Evolutionary conservation across 2,888 invertebrate species (phyloP).

Genomic region (Seira musarum): DNA sequence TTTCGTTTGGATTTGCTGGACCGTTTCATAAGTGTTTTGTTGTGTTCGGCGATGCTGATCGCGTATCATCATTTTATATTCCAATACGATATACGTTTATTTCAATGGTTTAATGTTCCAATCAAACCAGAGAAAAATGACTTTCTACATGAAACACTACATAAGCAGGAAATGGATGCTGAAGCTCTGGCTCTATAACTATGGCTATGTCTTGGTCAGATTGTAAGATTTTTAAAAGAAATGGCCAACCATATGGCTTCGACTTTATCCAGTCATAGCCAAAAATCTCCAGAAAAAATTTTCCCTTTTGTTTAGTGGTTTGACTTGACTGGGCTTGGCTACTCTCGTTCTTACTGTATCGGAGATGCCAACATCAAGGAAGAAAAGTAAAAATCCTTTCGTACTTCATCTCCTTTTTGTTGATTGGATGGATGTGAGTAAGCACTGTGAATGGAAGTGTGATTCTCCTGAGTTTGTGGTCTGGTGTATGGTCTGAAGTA

Average conservation of each 20-base stretch:
- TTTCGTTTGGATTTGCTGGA: too few species aligned
- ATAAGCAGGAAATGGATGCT: background rate
- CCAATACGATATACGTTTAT: background rate
- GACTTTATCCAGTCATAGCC: slow-evolving; percentile 10
- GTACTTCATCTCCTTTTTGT: background rate
- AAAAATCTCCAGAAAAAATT: slow-evolving; percentile 16
- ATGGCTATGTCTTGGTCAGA: background rate
- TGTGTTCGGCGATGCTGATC: background rate
- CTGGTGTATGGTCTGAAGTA: background rate
- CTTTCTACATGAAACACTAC: background rate
- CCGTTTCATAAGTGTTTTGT: too few species aligned
- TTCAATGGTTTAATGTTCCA: background rate
- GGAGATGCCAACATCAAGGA: background rate
- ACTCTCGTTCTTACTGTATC: background rate
- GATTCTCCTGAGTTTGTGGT: slow-evolving; percentile 31
- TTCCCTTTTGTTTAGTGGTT: slow-evolving; percentile 1
- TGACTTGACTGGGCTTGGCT: too few species aligned
- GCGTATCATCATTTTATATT: background rate
- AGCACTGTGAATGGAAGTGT: background rate
- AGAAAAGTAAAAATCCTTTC: background rate
- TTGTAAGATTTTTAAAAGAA: background rate
- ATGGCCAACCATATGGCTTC: slow-evolving; percentile 37
- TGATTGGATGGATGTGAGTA: slow-evolving; percentile 3
- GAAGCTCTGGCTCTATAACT: background rate
- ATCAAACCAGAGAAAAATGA: background rate